These are phyloP conservation scores for Andrena bucephala DNA, from an alignment of 2,888 invertebrate genomes.

Conservation along the genomic window DNA sequence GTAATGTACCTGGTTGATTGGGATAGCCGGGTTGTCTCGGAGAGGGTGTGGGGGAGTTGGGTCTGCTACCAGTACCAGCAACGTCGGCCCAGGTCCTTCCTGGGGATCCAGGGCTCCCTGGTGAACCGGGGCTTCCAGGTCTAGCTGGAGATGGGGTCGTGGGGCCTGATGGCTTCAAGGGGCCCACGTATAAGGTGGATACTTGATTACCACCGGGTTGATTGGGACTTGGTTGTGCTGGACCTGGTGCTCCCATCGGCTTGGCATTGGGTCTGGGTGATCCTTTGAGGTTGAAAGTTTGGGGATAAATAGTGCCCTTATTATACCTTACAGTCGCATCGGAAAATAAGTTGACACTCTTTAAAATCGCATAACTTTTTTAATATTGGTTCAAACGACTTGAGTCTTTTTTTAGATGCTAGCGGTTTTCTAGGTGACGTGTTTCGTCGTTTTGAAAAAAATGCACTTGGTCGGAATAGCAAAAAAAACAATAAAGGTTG, in stretches of 20 bases:
- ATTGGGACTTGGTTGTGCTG: slow-evolving; percentile 26
- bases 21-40: slow-evolving; percentile 55
- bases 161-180: slow-evolving; percentile 60
- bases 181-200: slow-evolving; percentile 60
- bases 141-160: slow-evolving; percentile 38
- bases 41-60: slow-evolving; percentile 68
- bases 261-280: not conserved
- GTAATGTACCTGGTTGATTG: slow-evolving; percentile 42
- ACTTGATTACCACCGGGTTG: slow-evolving; percentile 59
- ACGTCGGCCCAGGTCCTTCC: slow-evolving; percentile 77
- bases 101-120: slow-evolving; percentile 36
- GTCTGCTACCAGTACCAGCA: slow-evolving; percentile 72
- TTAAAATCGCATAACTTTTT: no score
- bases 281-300: slow-evolving; percentile 13
- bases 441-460: no score
- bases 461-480: no score
- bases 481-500: no score
- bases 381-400: no score
- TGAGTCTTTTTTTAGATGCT: no score
- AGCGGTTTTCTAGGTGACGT: no score
- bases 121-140: slow-evolving; percentile 49
- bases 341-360: no score
- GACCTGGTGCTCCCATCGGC: slow-evolving; percentile 28
- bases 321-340: no score
- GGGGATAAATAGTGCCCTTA: no score